These are phyloP conservation scores for Lycorma delicatula DNA, from an alignment of 1,140 invertebrate species.

Conservation along the genomic window DNA sequence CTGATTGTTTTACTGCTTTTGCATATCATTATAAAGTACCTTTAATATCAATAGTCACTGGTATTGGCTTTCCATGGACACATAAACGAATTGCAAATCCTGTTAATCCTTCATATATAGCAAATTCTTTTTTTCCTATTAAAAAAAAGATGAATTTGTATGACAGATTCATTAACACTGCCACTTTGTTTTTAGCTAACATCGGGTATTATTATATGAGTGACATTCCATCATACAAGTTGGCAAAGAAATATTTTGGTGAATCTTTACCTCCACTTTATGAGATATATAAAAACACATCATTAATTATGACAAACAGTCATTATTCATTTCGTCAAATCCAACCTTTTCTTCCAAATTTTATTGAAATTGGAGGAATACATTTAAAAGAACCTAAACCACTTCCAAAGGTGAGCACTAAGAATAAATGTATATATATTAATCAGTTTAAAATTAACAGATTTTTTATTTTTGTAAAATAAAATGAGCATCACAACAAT, in stretches of 20 bases:
- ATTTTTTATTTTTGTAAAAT: too few relatives aligned
- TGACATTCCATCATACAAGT: constrained; percentile 2
- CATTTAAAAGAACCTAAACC: constrained; percentile 39
- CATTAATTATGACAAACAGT: constrained; percentile 31
- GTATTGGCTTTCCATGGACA: constrained; percentile 50
- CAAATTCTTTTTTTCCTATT: constrained; percentile 11
- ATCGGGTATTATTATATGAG: constrained; percentile 9
- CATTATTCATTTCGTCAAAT: constrained; percentile 42
- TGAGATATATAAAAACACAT: constrained; percentile 17
- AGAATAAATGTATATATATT: too few relatives aligned
- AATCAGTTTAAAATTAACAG: too few relatives aligned
- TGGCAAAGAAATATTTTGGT: constrained; percentile 42
- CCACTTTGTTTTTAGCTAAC: not conserved
- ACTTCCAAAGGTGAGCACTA: constrained; percentile 45
- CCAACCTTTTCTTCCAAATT: constrained; percentile 46
- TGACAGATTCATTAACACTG: constrained; percentile 15
- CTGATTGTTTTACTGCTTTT: constrained; percentile 25
- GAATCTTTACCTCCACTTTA: constrained; percentile 45
- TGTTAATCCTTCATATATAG: constrained; percentile 13
- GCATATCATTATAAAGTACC: constrained; percentile 44
- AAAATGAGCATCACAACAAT: too few relatives aligned
- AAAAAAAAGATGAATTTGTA: constrained; percentile 17
- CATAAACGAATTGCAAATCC: constrained; percentile 33
- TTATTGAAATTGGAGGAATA: constrained; percentile 56
- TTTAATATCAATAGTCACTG: constrained; percentile 46